Conservation (phyloP, 2,888 invertebrate genomes). For the Oscheius sp. region DNA sequence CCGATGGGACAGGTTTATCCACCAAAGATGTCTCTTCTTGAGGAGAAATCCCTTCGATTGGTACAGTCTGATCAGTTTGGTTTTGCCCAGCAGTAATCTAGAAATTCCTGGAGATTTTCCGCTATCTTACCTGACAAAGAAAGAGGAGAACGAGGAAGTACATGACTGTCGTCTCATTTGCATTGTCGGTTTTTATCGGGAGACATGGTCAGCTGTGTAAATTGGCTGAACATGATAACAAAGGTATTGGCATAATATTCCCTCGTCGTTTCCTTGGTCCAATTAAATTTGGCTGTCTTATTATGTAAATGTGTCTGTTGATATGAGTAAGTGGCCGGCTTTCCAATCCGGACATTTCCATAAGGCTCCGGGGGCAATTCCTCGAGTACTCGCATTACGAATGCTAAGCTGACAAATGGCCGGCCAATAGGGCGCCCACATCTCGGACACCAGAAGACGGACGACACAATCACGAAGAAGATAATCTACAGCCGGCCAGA, state of each 20-base stretch:
- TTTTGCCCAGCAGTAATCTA: background rate
- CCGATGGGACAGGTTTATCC: too few relatives aligned
- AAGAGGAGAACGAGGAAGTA: background rate
- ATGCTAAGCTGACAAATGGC: constrained; percentile 37
- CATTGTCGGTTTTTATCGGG: background rate
- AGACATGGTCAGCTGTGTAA: background rate
- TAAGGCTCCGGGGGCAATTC: constrained; percentile 28
- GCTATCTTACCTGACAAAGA: background rate
- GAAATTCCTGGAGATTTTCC: background rate
- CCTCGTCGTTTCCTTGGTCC: background rate
- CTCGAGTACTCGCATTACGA: constrained; percentile 33
- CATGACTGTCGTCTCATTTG: background rate
- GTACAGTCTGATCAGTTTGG: background rate
- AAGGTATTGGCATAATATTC: background rate
- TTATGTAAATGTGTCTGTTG: constrained; percentile 22
- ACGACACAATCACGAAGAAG: constrained; percentile 34
- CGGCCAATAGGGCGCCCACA: constrained; percentile 5
- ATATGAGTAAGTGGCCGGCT: constrained; percentile 9
- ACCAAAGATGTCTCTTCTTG: too few relatives aligned
- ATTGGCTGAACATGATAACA: background rate
- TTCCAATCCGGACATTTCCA: constrained; percentile 26
- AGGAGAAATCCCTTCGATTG: too few relatives aligned
- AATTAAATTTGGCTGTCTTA: background rate
- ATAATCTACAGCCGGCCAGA: constrained; percentile 15
- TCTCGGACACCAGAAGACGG: constrained; percentile 6